phyloP scores from a whole-genome alignment of 2,113 vertebrate species.

The Nothocercus nigrocapillus region DNA sequence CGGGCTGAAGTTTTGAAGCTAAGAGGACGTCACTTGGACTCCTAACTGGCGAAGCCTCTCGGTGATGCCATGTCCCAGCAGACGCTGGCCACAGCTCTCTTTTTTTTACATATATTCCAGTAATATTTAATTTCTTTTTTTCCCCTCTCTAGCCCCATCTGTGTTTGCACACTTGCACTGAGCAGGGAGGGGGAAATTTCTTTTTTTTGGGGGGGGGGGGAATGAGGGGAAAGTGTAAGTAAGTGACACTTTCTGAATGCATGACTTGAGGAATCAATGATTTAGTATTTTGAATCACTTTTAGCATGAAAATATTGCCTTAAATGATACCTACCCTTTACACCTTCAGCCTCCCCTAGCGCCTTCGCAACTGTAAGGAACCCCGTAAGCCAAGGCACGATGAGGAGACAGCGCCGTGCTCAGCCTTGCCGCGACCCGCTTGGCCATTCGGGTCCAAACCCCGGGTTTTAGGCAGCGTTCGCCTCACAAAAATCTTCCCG shows the following conservation, averaged over 20 bases:
- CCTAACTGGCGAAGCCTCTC: background rate
- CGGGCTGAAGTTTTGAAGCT: background rate
- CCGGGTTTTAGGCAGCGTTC: background rate
- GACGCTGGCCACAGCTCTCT: background rate
- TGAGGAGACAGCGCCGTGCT: background rate
- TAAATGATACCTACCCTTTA: background rate
- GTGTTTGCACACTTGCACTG: background rate
- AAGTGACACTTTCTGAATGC: background rate
- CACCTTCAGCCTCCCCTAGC: background rate
- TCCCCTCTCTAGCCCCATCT: background rate
- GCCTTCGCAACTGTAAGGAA: background rate
- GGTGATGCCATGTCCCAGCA: background rate
- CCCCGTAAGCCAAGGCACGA: background rate
- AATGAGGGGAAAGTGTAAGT: background rate
- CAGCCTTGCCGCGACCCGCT: background rate
- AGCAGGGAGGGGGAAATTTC: background rate
- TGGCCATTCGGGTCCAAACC: background rate
- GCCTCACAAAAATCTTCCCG: background rate
- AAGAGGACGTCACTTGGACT: background rate
- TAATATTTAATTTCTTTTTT: background rate
- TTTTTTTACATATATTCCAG: background rate
- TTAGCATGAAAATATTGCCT: background rate
- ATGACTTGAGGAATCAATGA: background rate
- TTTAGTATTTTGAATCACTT: background rate
- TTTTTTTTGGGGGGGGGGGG: rapidly evolving